These are phyloP conservation scores for Drosophila ironensis DNA, from an alignment of 1,140 invertebrate species.

Conservation along the genomic window DNA sequence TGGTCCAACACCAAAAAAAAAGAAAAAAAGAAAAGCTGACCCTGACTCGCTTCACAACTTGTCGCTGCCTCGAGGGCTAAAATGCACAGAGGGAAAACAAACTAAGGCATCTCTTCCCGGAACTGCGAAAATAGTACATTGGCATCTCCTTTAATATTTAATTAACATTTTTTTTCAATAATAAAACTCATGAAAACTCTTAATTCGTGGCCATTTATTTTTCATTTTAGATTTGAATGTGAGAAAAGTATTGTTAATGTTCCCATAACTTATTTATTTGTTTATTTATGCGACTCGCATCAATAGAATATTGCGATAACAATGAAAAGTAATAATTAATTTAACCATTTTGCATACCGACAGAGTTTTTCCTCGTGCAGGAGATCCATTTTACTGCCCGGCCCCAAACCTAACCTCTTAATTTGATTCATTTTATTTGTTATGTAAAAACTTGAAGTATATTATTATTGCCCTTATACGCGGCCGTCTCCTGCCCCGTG, in stretches of 20 bases:
- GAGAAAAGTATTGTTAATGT: not conserved
- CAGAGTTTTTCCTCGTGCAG: conserved; percentile 2
- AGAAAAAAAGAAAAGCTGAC: conserved; percentile 10
- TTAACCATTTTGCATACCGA: not conserved
- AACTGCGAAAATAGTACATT: too few species aligned
- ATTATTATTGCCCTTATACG: conserved; percentile 59
- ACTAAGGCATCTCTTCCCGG: conserved; percentile 14
- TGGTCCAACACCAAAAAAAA: conserved; percentile 14
- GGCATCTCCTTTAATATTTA: conserved; percentile 1
- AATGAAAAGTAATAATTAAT: not conserved
- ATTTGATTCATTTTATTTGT: conserved; percentile 73
- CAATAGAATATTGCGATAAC: not conserved
- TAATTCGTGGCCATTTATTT: too few species aligned
- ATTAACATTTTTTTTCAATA: conserved; percentile 30
- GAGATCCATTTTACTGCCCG: conserved; percentile 24
- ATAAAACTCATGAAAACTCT: not conserved
- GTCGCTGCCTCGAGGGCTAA: conserved; percentile 65
- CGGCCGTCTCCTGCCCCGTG: not conserved
- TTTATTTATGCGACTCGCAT: not conserved
- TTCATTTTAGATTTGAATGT: not conserved
- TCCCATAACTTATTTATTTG: conserved; percentile 1
- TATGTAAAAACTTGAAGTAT: conserved; percentile 76
- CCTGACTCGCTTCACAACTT: conserved; percentile 62
- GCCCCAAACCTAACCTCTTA: conserved; percentile 43
- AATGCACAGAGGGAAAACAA: conserved; percentile 4